Base-by-base conservation (phyloP, 2,797 vertebrate species). In the Pangasius djambal region DNA sequence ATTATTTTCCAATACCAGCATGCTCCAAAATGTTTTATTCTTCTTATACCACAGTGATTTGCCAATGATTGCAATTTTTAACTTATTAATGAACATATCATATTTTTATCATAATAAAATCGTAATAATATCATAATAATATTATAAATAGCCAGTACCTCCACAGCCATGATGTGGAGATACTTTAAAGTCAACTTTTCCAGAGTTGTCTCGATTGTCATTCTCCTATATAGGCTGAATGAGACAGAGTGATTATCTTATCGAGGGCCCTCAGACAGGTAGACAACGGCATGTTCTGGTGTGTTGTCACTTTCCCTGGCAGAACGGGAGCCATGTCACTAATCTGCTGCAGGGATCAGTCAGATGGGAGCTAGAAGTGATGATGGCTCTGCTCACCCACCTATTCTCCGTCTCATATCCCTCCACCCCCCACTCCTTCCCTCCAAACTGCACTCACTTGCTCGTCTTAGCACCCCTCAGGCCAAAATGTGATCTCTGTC, bases 261-360 rank as follows among this genome's bases (percentile, higher is more conserved):
- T 91, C 85, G 93, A 93, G 92, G 91, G 92, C 93, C 92, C 90
- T 67, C 85, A 81, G 85, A 92, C 70, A 92, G 88, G 88, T 57
- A 93, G 92, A 92, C 89, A 86, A 92, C 91, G 37, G 89, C 93
- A 90, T 94, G 94, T 92, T 93, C 92, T 88, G 86, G 69, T 94
- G 91, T 91, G 90, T 93, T 95, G 94, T 95, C 95, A 96, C 95
- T 96, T 97, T 96, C 93, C 91, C 93, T 95, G 93, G 94, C 94
- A 93, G 93, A 93, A 90, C 92, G 92, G 92, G 92, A 93, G 92
- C 95, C 92, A 88, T 92, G 91, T 93, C 87, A 91, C 92, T 95
- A 96, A 96, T 96, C 95, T 95, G 88, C 89, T 85, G 88, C 89
- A 91, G 86, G 87, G 93, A 95, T 96, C 94, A 95, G 92, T 91